Base-by-base conservation (phyloP, 2,888 invertebrate species). In the Hydrotaea diabolus region DNA sequence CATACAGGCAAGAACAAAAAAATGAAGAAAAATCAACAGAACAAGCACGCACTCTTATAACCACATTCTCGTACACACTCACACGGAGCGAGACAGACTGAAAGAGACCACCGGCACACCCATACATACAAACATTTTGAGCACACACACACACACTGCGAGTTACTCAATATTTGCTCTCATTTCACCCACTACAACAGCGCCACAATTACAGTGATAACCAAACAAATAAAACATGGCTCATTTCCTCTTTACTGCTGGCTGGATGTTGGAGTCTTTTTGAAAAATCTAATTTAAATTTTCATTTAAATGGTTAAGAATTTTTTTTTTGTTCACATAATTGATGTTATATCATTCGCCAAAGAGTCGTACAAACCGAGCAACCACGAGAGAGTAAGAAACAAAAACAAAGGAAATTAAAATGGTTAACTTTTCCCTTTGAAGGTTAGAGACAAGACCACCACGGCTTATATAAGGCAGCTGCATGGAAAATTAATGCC, bases 171-270 rank as follows among this genome's bases (percentile, higher is more conserved):
- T n/a, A n/a, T n/a, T n/a, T 23, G 17, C 36, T n/a, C n/a, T n/a
- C 66, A 19, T 9, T 66, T 17, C 36, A 69, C 19, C 66, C 46
- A 23, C 23, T 21, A 69, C 43, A 21, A 1, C 69, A 69, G 21
- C 43, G 21, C 39, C 19, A 66, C 66, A 66, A 66, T 66, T 66
- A 66, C 66, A 66, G 19, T 19, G 23, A 57, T 8, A 36, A 62
- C 64, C 36, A 64, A 64, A 81, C 81, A 79, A 81, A 85, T 74
- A 77, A 69, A 62, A 62, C 26, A 85, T 55, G 81, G 76, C 76
- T 77, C 81, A 81, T 81, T 81, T 81, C 59, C 81, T n/a, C 23
- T 64, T 64, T 43, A 66, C 17, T 36, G 64, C n/a, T 36, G 26
- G 13, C 17, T 11, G 66, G n/a, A 17, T 2, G 4, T 9, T n/a